Conservation (phyloP, 1,140 invertebrate genomes). For the Dendrolimus punctatus region DNA sequence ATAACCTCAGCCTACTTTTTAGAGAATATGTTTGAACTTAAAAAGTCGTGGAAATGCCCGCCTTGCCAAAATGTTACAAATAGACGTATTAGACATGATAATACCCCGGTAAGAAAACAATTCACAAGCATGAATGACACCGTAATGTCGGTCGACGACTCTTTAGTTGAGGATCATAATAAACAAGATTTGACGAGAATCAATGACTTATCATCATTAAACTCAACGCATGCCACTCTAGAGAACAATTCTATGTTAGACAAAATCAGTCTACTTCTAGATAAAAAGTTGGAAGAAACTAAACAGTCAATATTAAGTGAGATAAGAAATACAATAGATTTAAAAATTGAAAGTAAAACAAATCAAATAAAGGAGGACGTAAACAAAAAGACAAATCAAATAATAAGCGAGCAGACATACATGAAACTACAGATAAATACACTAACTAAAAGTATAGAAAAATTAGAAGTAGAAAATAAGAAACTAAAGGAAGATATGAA, state of each 20-base stretch:
- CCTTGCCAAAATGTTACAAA: neutral
- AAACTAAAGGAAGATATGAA: constrained; percentile 4
- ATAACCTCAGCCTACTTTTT: neutral
- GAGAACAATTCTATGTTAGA: too few relatives aligned
- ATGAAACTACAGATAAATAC: constrained; percentile 5
- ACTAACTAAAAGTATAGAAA: constrained; percentile 2
- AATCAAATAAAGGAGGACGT: constrained; percentile 7
- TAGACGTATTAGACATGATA: neutral
- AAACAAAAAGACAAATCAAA: constrained; percentile 4
- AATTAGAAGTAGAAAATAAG: too few relatives aligned
- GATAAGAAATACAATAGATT: too few relatives aligned
- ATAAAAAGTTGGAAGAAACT: too few relatives aligned
- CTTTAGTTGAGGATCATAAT: too few relatives aligned
- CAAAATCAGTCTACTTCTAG: too few relatives aligned
- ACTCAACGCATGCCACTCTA: too few relatives aligned
- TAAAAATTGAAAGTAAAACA: too few relatives aligned
- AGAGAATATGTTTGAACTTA: neutral
- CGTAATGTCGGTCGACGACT: too few relatives aligned
- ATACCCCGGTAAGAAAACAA: neutral
- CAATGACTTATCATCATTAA: too few relatives aligned
- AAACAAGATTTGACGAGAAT: too few relatives aligned
- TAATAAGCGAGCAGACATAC: constrained; percentile 6
- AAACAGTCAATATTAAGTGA: too few relatives aligned
- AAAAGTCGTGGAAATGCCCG: neutral
- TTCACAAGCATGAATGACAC: neutral